Base-by-base conservation (phyloP, 23 tunicate genomes). In the Aplidium turbinatum region DNA sequence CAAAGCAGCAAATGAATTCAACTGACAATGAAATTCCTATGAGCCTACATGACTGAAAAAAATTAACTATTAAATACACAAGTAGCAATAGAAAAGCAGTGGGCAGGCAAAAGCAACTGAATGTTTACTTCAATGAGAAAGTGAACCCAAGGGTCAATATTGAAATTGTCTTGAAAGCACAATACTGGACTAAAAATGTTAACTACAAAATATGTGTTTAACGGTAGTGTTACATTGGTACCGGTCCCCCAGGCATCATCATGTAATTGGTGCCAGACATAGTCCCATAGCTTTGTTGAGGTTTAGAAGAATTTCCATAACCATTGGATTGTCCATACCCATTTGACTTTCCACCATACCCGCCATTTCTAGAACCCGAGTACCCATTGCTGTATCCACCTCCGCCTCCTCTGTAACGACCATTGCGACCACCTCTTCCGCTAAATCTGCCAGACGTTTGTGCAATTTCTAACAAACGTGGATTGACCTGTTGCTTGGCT, bases 401-500 rank as follows among this genome's bases (percentile, higher is more conserved):
- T 47, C 75, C 68, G 24, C 87, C 62, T 23, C 87, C 74, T 35
- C 75, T 35, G 40, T 71, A 77, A 32, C 84, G 68, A n/a, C n/a
- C n/a, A 38, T 64, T 34, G 68, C 96, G 83, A 46, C 96, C 78
- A 1, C 70, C 58, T 38, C 66, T 30, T 9, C 40, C 23, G 38
- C 31, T 34, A 31, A 23, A 70, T 31, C 65, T n/a, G 4, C 57
- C 23, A 1, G 78, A 53, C 3, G 57, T 11, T 19, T 38, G 60
- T 16, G 69, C 57, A 21, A 69, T 16, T 40, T 85, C 98, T 9
- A 80, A 24, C 26, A 94, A 67, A 1, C 91, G 69, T 1, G 94
- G 94, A 55, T 86, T 82, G 28, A 94, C 47, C 56, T 86, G 94
- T 46, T 94, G 99, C 60, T 87, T 87, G 25, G 99, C 99, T 68